phyloP scores from a whole-genome alignment of 2,797 vertebrate genomes.

The Acomys russatus region DNA sequence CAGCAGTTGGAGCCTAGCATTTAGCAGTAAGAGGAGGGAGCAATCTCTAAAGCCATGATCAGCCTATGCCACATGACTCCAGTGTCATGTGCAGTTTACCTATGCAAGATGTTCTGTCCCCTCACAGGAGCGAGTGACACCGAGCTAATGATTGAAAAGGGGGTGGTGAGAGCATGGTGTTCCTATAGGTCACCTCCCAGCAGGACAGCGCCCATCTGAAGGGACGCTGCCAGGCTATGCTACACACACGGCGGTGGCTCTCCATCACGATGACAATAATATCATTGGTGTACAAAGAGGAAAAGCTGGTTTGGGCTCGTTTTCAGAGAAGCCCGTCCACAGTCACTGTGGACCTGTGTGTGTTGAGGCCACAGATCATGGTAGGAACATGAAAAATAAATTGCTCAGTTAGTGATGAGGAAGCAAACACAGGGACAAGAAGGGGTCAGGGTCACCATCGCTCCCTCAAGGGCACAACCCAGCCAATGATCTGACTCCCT shows the following conservation, averaged over 20 bases:
- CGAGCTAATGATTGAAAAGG: conserved; percentile 90
- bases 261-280: neutral
- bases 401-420: neutral
- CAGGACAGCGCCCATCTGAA: neutral
- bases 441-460: neutral
- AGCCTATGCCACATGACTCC: neutral
- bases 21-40: neutral
- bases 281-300: neutral
- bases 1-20: neutral
- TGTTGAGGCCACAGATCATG: too few relatives aligned
- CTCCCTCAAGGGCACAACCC: neutral
- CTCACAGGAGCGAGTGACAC: conserved; percentile 93
- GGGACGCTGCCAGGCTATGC: neutral
- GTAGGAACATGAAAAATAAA: neutral
- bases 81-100: conserved; percentile 88
- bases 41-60: neutral
- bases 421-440: neutral
- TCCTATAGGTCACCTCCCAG: neutral
- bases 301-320: neutral
- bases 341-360: neutral
- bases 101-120: conserved; percentile 93
- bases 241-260: neutral
- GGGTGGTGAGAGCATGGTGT: too few relatives aligned
- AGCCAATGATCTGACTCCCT: neutral
- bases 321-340: neutral